phyloP scores from a whole-genome alignment of 64 coral and sea anemone genomes.

The Pachyseris speciosa region DNA sequence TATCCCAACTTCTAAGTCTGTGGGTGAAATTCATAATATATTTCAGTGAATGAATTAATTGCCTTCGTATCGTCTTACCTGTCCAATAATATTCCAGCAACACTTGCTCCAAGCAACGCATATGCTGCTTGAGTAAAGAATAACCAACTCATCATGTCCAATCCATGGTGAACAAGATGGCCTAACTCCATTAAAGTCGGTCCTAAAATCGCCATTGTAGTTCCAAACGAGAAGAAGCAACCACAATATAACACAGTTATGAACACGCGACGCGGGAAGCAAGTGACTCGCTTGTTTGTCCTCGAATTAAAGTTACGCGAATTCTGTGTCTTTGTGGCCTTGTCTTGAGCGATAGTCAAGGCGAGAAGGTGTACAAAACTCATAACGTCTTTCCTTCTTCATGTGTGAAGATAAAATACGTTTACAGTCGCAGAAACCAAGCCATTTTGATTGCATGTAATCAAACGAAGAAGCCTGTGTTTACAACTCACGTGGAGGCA shows the following conservation, averaged over 20 bases:
- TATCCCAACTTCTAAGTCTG: not conserved
- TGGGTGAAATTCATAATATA: not conserved
- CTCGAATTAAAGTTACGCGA: not conserved
- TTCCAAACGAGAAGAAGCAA: slow-evolving; percentile 94
- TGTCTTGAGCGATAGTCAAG: slow-evolving; percentile 79
- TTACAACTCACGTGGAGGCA: not conserved
- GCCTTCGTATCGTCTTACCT: slow-evolving; percentile 33
- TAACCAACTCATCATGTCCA: slow-evolving; percentile 94
- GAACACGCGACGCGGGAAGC: slow-evolving; percentile 29
- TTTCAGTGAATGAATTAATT: not conserved
- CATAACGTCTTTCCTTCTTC: slow-evolving; percentile 61
- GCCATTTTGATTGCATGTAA: slow-evolving; percentile 5
- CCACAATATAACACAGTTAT: slow-evolving; percentile 83
- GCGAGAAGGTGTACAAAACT: slow-evolving; percentile 88
- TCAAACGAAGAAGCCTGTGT: slow-evolving; percentile 11
- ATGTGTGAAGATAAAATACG: slow-evolving; percentile 11
- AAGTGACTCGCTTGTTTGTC: slow-evolving; percentile 27
- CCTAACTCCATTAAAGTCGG: slow-evolving; percentile 90
- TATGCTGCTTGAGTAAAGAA: slow-evolving; percentile 93
- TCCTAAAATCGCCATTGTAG: slow-evolving; percentile 90
- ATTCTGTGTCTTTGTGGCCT: not conserved
- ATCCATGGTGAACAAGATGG: slow-evolving; percentile 72
- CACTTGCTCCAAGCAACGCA: slow-evolving; percentile 80
- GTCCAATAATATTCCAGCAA: slow-evolving; percentile 90
- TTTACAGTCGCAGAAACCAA: not conserved